A percentile compares a stretch with the other conserved stretches of the same genome.
phyloP scores from a whole-genome alignment of 2,113 vertebrate species.

The Macrotus californicus region DNA sequence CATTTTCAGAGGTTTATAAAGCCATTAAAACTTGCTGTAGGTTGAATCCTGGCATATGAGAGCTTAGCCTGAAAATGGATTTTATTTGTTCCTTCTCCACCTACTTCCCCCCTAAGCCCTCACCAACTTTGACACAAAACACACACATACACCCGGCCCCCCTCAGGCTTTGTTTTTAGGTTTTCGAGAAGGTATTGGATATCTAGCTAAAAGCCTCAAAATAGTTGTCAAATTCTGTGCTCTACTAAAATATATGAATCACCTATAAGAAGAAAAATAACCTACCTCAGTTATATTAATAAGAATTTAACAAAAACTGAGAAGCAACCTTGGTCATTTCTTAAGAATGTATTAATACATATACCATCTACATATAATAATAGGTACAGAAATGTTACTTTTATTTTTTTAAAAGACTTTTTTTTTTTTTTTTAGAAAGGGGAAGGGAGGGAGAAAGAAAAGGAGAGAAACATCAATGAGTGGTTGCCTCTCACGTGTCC shows the following conservation, averaged over 20 bases:
- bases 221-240: neutral
- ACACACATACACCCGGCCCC: neutral
- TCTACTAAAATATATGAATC: neutral
- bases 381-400: neutral
- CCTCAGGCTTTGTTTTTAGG: neutral
- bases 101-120: neutral
- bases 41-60: slow-evolving; percentile 34
- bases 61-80: neutral
- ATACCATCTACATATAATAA: neutral
- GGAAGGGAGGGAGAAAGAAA: no score
- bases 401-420: neutral
- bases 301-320: neutral
- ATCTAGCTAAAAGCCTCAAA: neutral
- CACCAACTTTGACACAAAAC: neutral
- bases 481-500: no score
- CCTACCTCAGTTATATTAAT: neutral
- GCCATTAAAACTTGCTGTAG: neutral
- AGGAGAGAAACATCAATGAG: no score
- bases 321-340: neutral
- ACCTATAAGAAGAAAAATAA: neutral
- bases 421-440: no score
- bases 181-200: neutral
- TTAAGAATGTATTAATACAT: neutral
- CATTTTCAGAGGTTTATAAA: slow-evolving; percentile 49
- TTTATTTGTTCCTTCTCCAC: slow-evolving; percentile 26